These are phyloP conservation scores for Vombatus ursinus DNA, from an alignment of 2,113 vertebrate genomes.

Conservation along the genomic window DNA sequence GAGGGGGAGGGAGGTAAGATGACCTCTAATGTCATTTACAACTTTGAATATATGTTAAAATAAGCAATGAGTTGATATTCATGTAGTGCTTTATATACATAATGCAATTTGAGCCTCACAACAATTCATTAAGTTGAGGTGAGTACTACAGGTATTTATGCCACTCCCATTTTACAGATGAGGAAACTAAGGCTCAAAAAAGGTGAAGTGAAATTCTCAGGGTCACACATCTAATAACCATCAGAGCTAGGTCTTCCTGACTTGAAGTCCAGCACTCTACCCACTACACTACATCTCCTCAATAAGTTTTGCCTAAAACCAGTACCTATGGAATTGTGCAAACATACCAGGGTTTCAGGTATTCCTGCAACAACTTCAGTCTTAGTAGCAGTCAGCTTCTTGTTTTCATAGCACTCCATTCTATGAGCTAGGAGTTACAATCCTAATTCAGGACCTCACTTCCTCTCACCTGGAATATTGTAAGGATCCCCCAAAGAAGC, in stretches of 20 bases:
- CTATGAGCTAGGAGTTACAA: neutral
- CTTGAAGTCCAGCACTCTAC: neutral
- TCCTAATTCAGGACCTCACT: neutral
- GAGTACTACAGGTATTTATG: neutral
- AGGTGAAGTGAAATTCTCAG: neutral
- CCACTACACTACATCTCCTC: neutral
- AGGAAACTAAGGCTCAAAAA: neutral
- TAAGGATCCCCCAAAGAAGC: neutral
- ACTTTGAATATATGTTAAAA: neutral
- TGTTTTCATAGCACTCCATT: neutral
- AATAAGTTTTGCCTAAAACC: neutral
- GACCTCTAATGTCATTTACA: neutral
- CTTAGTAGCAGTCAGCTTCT: neutral
- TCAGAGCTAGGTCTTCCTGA: neutral
- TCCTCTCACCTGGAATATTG: neutral
- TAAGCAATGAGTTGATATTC: neutral
- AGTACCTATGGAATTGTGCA: neutral
- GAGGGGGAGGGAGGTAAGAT: neutral
- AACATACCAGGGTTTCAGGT: neutral
- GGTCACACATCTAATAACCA: neutral
- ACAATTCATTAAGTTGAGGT: neutral
- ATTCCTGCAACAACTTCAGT: neutral
- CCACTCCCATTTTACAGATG: neutral
- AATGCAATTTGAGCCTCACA: neutral
- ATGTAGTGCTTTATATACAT: neutral